Evolutionary conservation across 2,888 invertebrate genomes (phyloP).

Genomic region (Gerosis bhagava): DNA sequence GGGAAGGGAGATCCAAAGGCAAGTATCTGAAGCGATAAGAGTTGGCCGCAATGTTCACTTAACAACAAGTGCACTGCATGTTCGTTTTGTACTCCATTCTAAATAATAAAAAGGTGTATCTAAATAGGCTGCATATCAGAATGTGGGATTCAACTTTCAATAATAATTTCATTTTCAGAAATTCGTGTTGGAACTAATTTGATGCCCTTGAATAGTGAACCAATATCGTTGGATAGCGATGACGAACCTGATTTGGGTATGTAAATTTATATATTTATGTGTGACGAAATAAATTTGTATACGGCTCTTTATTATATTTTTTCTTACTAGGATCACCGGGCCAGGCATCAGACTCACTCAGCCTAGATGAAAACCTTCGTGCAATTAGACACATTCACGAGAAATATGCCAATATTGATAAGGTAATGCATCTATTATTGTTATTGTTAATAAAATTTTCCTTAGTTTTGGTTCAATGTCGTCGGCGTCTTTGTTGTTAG

Average conservation of each 20-base stretch:
- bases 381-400: constrained; percentile 71
- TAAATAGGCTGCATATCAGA: too few relatives aligned
- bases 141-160: too few relatives aligned
- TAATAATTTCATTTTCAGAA: too few relatives aligned
- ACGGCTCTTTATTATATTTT: too few relatives aligned
- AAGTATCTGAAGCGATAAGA: constrained; percentile 5
- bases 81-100: too few relatives aligned
- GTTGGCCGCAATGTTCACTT: too few relatives aligned
- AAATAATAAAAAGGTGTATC: too few relatives aligned
- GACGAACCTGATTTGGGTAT: constrained; percentile 70
- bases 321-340: constrained; percentile 60
- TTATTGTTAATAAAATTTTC: background rate
- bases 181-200: constrained; percentile 68
- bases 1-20: too few relatives aligned
- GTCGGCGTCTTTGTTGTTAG: too few relatives aligned
- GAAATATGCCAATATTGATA: constrained; percentile 74
- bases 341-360: constrained; percentile 68
- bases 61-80: too few relatives aligned
- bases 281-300: too few relatives aligned
- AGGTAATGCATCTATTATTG: constrained; percentile 42
- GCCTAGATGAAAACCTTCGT: constrained; percentile 68
- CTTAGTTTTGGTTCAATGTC: too few relatives aligned
- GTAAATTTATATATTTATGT: constrained; percentile 19
- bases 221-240: constrained; percentile 68
- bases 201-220: constrained; percentile 65